Evolutionary conservation across 2,888 invertebrate genomes (phyloP), one percentile per base, ranked within the genome.

Genomic region (Dicyrtoma fusca): DNA sequence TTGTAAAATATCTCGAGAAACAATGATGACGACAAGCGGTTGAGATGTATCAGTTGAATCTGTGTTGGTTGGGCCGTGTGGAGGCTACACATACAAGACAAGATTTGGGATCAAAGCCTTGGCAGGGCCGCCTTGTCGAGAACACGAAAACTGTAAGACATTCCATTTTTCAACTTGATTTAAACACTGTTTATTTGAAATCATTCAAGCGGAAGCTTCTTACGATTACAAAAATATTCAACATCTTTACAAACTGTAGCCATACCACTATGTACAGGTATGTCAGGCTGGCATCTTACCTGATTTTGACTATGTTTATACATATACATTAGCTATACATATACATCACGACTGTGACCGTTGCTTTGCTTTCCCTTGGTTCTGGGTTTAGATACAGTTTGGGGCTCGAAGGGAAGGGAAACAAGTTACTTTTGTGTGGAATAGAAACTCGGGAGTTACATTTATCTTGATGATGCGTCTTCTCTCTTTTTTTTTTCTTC

Each of bases 381-480:
- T 21, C 21, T 55, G 55, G 23, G 6, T 55, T n/a, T n/a, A n/a
- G n/a, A n/a, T n/a, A n/a, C n/a, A n/a, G n/a, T n/a, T 55, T 55
- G 21, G 49, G 49, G 4, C 21, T 55, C 8, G 34, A 34, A 34
- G 34, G 8, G 8, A 34, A 34, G 8, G 34, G 34, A 34, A 17
- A 49, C 49, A n/a, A 17, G n/a, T 49, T 14, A 49, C 49, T 49
- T 49, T 14, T 49, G 49, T 34, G 26, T n/a, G 3, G 34, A 34
- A 34, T 34, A 5, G 34, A 34, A 34, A 34, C 53, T 13, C 42
- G 47, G 23, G 62, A 70, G 63, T 34, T 34, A 63, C 63, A 71
- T 71, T 71, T 71, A 71, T 71, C 71, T 71, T 71, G 63, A 42
- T 71, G 71, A 71, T 71, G 55, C 63, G 71, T 49, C 71, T 62